Evolutionary conservation across 2,797 vertebrate species (phyloP).

Genomic region (Prunella strophiata): DNA sequence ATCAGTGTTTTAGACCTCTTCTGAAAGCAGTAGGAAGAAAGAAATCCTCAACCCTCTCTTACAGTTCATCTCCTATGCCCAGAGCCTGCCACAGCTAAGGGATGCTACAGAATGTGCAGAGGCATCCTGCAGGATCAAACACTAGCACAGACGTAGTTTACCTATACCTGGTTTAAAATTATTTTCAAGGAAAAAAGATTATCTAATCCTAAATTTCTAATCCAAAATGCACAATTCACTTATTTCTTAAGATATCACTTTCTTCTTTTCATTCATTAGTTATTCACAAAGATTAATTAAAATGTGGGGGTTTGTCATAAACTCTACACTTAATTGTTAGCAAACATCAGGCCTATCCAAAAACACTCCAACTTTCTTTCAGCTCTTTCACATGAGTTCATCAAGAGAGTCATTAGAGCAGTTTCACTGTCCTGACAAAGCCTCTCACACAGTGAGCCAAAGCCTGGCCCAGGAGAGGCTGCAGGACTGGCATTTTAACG

Average conservation of each 20-base stretch:
- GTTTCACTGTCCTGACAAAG: neutral
- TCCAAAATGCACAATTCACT: neutral
- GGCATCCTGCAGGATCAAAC: neutral
- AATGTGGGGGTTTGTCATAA: neutral
- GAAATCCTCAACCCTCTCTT: neutral
- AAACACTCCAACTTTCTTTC: neutral
- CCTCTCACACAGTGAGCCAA: rapidly evolving
- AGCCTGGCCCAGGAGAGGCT: rapidly evolving
- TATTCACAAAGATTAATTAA: neutral
- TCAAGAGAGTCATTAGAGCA: neutral
- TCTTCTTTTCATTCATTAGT: neutral
- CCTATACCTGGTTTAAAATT: rapidly evolving
- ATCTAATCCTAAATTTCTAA: neutral
- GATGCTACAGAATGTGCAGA: neutral
- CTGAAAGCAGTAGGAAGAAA: neutral
- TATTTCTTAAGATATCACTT: neutral
- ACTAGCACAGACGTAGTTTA: rapidly evolving
- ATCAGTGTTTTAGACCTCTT: neutral
- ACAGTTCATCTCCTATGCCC: rapidly evolving
- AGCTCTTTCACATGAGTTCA: neutral
- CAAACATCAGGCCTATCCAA: neutral
- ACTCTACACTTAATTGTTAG: neutral
- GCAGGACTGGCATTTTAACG: neutral
- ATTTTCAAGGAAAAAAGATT: neutral
- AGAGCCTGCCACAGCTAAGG: neutral